Evolutionary conservation across 2,797 vertebrate species (phyloP), one percentile per base, ranked within the genome.

Genomic region (Acanthurus leucopareius): DNA sequence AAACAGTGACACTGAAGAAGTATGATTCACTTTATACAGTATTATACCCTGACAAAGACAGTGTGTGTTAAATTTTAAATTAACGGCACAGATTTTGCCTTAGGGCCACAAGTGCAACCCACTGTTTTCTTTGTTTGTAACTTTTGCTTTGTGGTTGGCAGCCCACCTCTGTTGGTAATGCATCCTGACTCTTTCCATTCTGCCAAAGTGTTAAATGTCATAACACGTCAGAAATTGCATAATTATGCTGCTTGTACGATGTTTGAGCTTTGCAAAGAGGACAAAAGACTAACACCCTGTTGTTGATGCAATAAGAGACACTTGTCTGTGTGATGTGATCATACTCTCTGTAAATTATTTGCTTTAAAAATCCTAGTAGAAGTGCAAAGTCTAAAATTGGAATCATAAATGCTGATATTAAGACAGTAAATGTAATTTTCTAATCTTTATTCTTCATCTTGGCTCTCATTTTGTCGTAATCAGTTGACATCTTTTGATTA

Each of bases 61-160:
- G 11, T 19, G 13, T 38, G 16, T 61, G 51, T 54, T 13, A 44
- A 83, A 20, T 69, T 28, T 75, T 75, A 40, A 28, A 59, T 65
- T 49, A 51, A 66, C 25, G 0, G 49, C 48, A 19, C 44, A 5
- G 22, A 58, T 64, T 51, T 51, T 47, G 2, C 28, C 49, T 52
- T 17, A 5, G 28, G 19, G 25, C 13, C 16, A n/a, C 14, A 22
- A 53, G 25, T 69, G 6, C 5, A 2, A 44, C 16, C 54, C 53
- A 15, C 53, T 19, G 4, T 35, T 67, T 38, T 70, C 32, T 73
- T 69, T 66, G 42, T 73, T 69, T 66, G 42, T 16, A 22, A 44
- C 4, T 70, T 53, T 5, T 65, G 38, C 11, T 62, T 60, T 57
- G 19, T 68, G 25, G 40, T 48, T 59, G 51, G 14, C 7, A 0